Evolutionary conservation across 1,140 invertebrate genomes (phyloP), one percentile per base, ranked within the genome.

Genomic region (Physella acuta): DNA sequence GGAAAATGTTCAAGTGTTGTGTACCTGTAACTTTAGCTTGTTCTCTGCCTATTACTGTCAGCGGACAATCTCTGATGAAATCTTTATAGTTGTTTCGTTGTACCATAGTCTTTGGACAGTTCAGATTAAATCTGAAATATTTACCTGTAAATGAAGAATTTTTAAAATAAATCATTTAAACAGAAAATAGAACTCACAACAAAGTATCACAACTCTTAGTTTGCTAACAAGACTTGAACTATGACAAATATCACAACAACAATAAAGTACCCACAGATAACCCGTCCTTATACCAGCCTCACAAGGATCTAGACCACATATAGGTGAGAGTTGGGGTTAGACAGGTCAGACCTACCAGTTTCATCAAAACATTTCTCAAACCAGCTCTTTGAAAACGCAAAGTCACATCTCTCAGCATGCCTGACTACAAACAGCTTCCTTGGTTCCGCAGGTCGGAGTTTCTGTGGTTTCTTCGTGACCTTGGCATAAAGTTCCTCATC

Each of bases 401-500:
- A 94, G 85, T 97, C 94, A 2, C 95, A 90, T 44, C 94, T 86
- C 85, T 97, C 94, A 14, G 92, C 93, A 83, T 95, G 93, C 1
- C 94, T 87, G 85, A 93, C 90, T 28, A 94, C 89, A 78, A 91
- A 92, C 26, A 94, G 85, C 76, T 90, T 68, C 17, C 56, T 34
- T 16, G 66, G 56, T 3, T 49, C 26, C 37, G 37, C 28, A 16
- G 2, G 16, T 11, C 8, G 20, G 1, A 2, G 31, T 3, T 52
- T 51, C 26, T 30, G 30, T 30, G 24, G 37, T 17, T 64, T 11
- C 33, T 56, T 69, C 3, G 60, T 66, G 39, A 79, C 78, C 70
- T 76, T 73, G 14, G 76, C 75, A 73, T 78, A 79, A 30, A 73
- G 28, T n/a, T 75, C 71, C 8, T 71, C 70, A n/a, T 20, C 53